Base-by-base conservation (phyloP, 2,797 vertebrate genomes). In the Rhynchotus rufescens region DNA sequence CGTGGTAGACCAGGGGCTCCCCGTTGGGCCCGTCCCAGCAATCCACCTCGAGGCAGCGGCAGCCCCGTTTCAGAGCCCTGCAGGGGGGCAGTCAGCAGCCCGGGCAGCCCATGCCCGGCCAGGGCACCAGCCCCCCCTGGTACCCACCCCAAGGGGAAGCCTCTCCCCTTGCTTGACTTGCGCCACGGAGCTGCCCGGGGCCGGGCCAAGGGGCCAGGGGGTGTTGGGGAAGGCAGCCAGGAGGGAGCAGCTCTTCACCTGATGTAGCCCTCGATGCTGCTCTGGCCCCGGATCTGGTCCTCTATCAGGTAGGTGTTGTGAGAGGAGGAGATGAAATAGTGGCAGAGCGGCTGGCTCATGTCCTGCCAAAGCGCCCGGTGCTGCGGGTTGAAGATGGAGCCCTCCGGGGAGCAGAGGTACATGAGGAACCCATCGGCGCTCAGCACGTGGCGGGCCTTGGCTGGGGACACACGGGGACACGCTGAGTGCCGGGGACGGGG, bases 291-390 rank as follows among this genome's bases (percentile, higher is more conserved):
- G n/a, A 99, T 97, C 97, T 99, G 99, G 97, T 99, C 98, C 92
- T 99, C 98, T 95, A 99, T 95, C 72, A 99, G 98, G 95, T 99
- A 99, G 51, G 99, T 99, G 97, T 99, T 99, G 96, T 99, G 99
- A 44, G 99, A 99, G 56, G 99, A 99, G 82, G 98, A 99, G 98
- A 99, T 99, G 97, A 98, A 99, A 96, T 99, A 99, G 96, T 99
- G 98, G 97, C 96, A 98, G 60, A 99, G 98, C 0, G 99, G 98
- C 51, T 98, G 99, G 73, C 84, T 98, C 99, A 99, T 99, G 93
- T 99, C 98, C 97, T 99, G 99, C 96, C 98, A 97, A 64, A 99
- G 85, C 0, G 15, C 92, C 44, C 36, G 96, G 52, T 97, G 97
- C 62, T 89, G 92, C 5, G 98, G 96, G 54, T 98, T 98, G 92